Percentiles rank a stretch among this genome's conserved stretches.
phyloP scores from a whole-genome alignment of 1,140 invertebrate genomes.

The Ostrea denselamellosa region DNA sequence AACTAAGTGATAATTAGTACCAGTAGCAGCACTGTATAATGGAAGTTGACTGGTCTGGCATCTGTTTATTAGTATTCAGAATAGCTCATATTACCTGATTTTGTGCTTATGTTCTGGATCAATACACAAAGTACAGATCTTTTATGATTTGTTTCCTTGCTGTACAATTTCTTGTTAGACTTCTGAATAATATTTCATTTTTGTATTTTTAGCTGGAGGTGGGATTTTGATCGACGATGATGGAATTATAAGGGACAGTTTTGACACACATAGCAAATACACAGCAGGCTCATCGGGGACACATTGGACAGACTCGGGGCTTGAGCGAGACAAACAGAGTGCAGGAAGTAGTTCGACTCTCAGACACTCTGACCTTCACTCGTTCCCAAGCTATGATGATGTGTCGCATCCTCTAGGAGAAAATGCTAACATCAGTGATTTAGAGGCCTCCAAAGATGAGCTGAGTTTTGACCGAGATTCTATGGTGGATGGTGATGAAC shows the following conservation, averaged over 20 bases:
- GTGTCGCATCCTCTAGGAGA: constrained; percentile 63
- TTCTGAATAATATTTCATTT: constrained; percentile 4
- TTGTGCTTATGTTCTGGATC: background rate
- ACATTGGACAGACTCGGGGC: constrained; percentile 74
- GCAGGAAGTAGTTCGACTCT: constrained; percentile 69
- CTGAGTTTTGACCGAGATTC: constrained; percentile 67
- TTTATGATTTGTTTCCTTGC: background rate
- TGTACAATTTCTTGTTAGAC: background rate
- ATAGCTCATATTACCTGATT: background rate
- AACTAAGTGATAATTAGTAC: background rate
- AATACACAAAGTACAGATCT: background rate
- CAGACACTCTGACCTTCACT: constrained; percentile 67
- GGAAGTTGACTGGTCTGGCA: background rate
- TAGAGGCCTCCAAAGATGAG: constrained; percentile 75
- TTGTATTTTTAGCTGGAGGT: constrained; percentile 61
- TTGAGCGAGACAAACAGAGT: constrained; percentile 71
- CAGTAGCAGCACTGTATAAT: too few species aligned
- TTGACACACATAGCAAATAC: constrained; percentile 66
- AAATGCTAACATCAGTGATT: constrained; percentile 71
- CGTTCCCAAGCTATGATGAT: constrained; percentile 70
- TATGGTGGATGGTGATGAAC: constrained; percentile 23
- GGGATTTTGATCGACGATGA: constrained; percentile 72
- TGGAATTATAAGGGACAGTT: constrained; percentile 70
- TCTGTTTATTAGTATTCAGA: background rate
- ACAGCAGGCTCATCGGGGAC: constrained; percentile 53